Evolutionary conservation across 2,797 vertebrate genomes (phyloP), one percentile per base, ranked within the genome.

Genomic region (Gambusia yucatana): DNA sequence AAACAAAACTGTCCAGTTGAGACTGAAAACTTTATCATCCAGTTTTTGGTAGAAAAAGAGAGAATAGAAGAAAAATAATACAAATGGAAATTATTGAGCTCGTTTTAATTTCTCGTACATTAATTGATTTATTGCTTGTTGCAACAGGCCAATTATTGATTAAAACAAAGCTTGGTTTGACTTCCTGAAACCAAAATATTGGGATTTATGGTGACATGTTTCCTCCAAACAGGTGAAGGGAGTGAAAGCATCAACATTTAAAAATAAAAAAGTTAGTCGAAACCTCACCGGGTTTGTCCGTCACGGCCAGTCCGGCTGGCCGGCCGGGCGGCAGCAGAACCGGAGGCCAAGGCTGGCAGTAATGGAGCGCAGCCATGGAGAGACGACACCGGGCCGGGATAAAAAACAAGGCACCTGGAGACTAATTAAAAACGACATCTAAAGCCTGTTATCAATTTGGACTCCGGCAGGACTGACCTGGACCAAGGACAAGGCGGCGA

Each of bases 371-470:
- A 84, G 82, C 89, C 78, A 73, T 20, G n/a, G 47, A 84, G 82
- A 44, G 80, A 76, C 10, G 76, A 73, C 52, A 76, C 50, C 1
- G 52, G 47, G 63, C 36, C 13, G 52, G 67, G 76, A 36, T 4
- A 44, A 8, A 75, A 59, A 10, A 76, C 39, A 46, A 69, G 69
- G 61, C 81, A 85, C 84, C 81, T 74, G 83, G 85, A 88, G 89
- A 91, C 87, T 93, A 92, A 95, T 94, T 93, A 93, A 80, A 88
- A 83, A 83, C 85, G 91, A 93, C 92, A 88, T 81, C 59, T 63
- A 83, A 84, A 85, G 84, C 69, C 91, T 93, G 89, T 83, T 87
- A 79, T 92, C 87, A 90, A 88, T 94, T 89, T 92, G 82, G 83
- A 87, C n/a, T 59, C 6, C 36, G 72, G 70, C 78, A 85, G 67